These are phyloP conservation scores for Phenganax marumi DNA, from an alignment of 92 coral and sea anemone genomes.

Conservation along the genomic window DNA sequence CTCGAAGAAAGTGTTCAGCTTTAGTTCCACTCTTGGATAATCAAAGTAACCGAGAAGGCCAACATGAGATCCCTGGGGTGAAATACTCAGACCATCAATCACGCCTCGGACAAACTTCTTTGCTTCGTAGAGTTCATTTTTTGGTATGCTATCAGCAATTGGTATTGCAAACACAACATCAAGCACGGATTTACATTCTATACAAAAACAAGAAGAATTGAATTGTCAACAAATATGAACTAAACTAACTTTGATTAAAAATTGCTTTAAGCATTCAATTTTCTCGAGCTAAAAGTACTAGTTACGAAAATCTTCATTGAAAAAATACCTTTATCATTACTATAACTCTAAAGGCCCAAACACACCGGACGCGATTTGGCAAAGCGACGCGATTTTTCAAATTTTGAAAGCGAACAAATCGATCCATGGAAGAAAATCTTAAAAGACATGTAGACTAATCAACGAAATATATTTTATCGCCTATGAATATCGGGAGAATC, in stretches of 20 bases:
- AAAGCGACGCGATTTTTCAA: no score
- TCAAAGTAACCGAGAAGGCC: constrained; percentile 91
- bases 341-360: background rate
- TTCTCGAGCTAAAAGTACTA: no score
- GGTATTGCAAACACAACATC: constrained; percentile 92
- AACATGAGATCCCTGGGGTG: constrained; percentile 86
- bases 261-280: background rate
- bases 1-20: constrained; percentile 83
- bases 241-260: background rate
- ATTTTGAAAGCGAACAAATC: no score
- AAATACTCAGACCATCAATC: constrained; percentile 76
- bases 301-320: background rate
- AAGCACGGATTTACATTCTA: constrained; percentile 72
- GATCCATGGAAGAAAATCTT: no score
- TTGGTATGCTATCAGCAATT: constrained; percentile 82
- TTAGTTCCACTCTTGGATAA: constrained; percentile 90
- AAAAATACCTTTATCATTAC: background rate
- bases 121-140: constrained; percentile 80
- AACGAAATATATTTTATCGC: background rate
- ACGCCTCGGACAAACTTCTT: constrained; percentile 89
- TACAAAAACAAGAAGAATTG: background rate
- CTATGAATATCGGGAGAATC: constrained; percentile 8
- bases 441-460: background rate
- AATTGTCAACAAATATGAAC: background rate
- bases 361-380: no score